Evolutionary conservation across 2,797 vertebrate species (phyloP), one percentile per base, ranked within the genome.

Genomic region (Cryptoprocta ferox): DNA sequence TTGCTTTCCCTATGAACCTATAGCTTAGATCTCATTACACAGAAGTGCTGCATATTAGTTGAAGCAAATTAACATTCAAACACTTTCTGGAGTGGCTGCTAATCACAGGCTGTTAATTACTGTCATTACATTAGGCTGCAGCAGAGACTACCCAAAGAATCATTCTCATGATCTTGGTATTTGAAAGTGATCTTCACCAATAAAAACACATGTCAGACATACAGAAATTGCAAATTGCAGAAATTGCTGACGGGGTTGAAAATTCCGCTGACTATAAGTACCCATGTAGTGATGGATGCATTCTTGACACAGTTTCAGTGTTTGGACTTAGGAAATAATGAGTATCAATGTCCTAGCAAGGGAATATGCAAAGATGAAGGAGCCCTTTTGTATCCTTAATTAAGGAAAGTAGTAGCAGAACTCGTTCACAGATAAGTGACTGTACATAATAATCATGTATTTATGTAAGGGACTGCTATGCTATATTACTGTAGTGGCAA

Each of bases 301-400:
- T 99, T 99, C 99, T 99, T 99, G 99, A 99, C 99, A 99, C 99
- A 99, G 99, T 99, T 99, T 99, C 99, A 99, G 99, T 99, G 99
- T 99, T 99, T 99, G 99, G 99, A 99, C 99, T 99, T 99, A 99
- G 99, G 99, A 99, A 99, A 99, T 99, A 99, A 99, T 99, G 99
- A 99, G 99, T 99, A 99, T 99, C 99, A 99, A 99, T 99, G 99
- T 99, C 99, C 99, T 99, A 99, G 99, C 99, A 99, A 97, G 98
- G 99, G 99, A 99, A 99, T 99, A 99, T 99, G 99, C 99, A 99
- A 99, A 99, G 99, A 99, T 99, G 99, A 99, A 99, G 98, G 99
- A 99, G 99, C 98, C 98, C 99, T 99, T 98, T 99, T 99, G 99
- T 99, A 99, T 99, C 99, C 99, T 99, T 99, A 99, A 99, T 99